Percentiles rank a stretch among this genome's conserved stretches.
Conservation (phyloP, 2,888 invertebrate genomes). For the Standfussiana lucernea region DNA sequence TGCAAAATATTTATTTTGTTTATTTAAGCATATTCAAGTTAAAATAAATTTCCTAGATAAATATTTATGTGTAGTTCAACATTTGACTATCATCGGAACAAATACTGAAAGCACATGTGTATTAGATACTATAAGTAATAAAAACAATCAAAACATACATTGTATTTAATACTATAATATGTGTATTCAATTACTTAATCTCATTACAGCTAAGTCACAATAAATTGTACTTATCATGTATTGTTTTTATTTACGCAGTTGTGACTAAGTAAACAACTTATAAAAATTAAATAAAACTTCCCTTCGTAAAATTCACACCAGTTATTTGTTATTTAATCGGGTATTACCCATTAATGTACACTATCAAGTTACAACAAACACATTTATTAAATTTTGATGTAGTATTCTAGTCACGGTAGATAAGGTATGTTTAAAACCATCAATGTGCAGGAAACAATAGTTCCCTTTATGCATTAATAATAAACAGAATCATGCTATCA, state of each 20-base stretch:
- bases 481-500: constrained; percentile 17
- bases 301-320: neutral
- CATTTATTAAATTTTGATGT: neutral
- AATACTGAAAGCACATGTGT: neutral
- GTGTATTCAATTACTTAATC: neutral
- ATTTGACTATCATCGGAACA: neutral
- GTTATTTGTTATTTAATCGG: neutral
- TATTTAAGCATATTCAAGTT: neutral
- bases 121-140: neutral
- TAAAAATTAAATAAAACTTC: neutral
- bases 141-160: neutral
- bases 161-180: neutral
- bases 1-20: constrained; percentile 1
- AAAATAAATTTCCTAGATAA: neutral
- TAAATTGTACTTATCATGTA: neutral
- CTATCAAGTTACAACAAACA: constrained; percentile 1
- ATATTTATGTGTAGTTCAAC: neutral
- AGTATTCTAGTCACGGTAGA: constrained; percentile 4
- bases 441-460: constrained; percentile 25
- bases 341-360: neutral
- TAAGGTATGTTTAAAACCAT: constrained; percentile 31
- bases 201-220: neutral
- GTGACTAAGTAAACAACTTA: neutral
- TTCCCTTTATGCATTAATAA: constrained; percentile 12
- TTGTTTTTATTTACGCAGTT: neutral